A percentile compares a stretch with the other conserved stretches of the same genome.
Evolutionary conservation across 1,140 invertebrate genomes (phyloP).

Genomic region (Tetraneura akinire): DNA sequence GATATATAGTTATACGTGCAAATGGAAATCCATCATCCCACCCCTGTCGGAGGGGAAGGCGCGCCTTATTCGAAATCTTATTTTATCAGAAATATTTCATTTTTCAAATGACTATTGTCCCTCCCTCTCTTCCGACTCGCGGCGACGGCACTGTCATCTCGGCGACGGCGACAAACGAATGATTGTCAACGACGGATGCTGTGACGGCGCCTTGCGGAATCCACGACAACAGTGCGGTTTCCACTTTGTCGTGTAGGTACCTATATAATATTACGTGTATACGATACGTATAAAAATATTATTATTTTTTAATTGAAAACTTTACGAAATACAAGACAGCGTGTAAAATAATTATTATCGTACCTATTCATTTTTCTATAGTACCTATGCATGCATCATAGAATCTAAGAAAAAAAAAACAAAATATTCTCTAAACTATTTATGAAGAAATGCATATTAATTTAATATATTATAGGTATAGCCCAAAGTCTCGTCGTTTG

Average conservation of each 20-base stretch:
- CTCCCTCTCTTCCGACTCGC: slow-evolving; percentile 7
- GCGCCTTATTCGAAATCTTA: slow-evolving; percentile 34
- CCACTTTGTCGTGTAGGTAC: neutral
- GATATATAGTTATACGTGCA: slow-evolving; percentile 27
- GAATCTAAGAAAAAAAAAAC: no score
- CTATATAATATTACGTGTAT: no score
- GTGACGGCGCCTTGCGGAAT: no score
- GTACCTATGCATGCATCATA: no score
- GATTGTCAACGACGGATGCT: slow-evolving; percentile 10
- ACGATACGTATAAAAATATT: neutral
- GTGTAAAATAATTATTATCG: no score
- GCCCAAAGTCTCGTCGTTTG: no score
- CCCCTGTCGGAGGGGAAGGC: neutral
- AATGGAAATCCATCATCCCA: slow-evolving; percentile 36
- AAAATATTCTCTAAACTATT: no score
- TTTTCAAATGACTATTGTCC: slow-evolving; percentile 44
- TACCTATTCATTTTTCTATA: no score
- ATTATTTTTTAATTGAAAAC: slow-evolving; percentile 26
- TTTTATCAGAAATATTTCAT: slow-evolving; percentile 33
- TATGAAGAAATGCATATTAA: no score
- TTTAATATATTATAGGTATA: no score
- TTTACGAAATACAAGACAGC: no score
- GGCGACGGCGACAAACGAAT: slow-evolving; percentile 19
- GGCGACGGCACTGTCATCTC: slow-evolving; percentile 7
- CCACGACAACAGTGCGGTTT: no score